Base-by-base conservation (phyloP, 2,113 vertebrate genomes). In the Polypterus bichir region DNA sequence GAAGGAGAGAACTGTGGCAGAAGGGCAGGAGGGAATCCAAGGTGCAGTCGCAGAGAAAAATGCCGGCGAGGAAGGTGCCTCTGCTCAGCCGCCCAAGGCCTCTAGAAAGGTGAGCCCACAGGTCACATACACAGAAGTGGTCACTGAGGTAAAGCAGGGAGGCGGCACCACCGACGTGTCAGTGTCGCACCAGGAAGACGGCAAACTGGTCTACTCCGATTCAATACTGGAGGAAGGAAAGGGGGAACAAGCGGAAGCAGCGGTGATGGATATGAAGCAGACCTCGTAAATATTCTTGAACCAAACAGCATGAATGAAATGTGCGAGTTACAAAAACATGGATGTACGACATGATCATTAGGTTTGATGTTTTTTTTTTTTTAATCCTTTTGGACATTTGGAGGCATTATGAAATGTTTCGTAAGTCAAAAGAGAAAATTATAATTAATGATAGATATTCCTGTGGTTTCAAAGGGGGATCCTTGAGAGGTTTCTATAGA, bases 181-280 rank as follows among this genome's bases (percentile, higher is more conserved):
- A 54, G 81, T 76, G 27, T 71, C 76, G 66, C 66, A 82, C 66
- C 76, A 66, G 4, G 69, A 74, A 61, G 62, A 67, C 7, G 77
- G 73, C 63, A 81, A 75, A 11, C 55, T 68, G 8, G 48, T 48
- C n/a, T 63, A 68, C 58, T 59, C 65, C 45, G 44, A 57, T 1
- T 67, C 70, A 4, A 68, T 76, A 1, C 77, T 82, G 70, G 60
- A 75, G 68, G 86, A 88, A 64, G 78, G 72, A 57, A 88, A 84
- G 62, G 81, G 87, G 63, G 80, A 86, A 48, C 76, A 64, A 48
- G 82, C 89, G 0, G 89, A 77, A 48, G 71, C 78, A 7, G 80
- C 86, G 60, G 70, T 87, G 74, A 79, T 94, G 65, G 82, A 86
- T 66, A 73, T 97, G 78, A 97, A 97, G 76, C 90, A 89, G 71